Evolutionary conservation across 2,113 vertebrate genomes (phyloP), one percentile per base, ranked within the genome.

Genomic region (Actenoides lindsayi): DNA sequence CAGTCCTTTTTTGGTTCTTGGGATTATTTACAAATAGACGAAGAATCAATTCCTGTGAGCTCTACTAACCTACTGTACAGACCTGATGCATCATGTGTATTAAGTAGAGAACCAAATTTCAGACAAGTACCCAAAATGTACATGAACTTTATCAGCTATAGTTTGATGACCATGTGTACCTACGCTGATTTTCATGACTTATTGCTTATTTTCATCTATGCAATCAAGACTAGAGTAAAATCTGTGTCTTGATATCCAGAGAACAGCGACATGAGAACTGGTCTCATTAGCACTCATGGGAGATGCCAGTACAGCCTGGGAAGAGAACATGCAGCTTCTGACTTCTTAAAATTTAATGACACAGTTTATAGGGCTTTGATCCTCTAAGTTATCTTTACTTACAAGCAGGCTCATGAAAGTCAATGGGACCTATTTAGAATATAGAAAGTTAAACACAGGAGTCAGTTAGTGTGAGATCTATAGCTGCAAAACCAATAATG

Each of bases 311-410:
- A 77, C 31, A 93, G 70, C 75, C 70, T 70, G 85, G 68, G 83
- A 95, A 95, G 79, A 39, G 92, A 93, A 74, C 0, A 0, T 88
- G 69, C 35, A 95, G 60, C 83, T 97, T 83, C 92, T 86, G 79
- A 94, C 90, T 95, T 86, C 96, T 97, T 96, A 96, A 96, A 97
- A 93, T 96, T 97, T 96, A 97, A 96, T 96, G 94, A 94, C 75
- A 94, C 88, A 88, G 85, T 96, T 96, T 97, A 93, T 42, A 74
- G 96, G 60, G 88, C 94, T 96, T 96, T 96, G 94, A 96, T 96
- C 90, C 83, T 96, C 62, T 95, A 96, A 96, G 91, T 97, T 95
- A 91, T 95, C 96, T 96, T 96, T 96, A 96, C 93, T 96, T 91
- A 94, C 93, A 94, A 95, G 94, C 64, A 92, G 82, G 42, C 90